Percentiles rank a stretch among this genome's conserved stretches.
Conservation (phyloP, 2,797 vertebrate species). For the Spheniscus humboldti region DNA sequence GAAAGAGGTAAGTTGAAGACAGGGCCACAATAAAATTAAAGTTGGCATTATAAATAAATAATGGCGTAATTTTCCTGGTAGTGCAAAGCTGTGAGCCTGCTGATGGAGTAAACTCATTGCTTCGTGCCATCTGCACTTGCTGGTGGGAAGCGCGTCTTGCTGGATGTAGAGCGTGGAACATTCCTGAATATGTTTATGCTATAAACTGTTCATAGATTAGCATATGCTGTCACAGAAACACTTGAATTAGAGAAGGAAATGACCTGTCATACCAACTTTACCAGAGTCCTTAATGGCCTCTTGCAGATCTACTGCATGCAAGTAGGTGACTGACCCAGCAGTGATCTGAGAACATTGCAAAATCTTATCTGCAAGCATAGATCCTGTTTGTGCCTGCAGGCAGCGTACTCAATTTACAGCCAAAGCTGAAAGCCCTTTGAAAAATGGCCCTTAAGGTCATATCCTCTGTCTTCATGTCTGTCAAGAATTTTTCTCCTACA, state of each 20-base stretch:
- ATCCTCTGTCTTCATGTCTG: neutral
- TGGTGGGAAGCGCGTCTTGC: neutral
- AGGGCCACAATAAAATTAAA: neutral
- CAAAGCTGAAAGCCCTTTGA: conserved; percentile 13
- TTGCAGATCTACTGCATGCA: neutral
- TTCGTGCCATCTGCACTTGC: neutral
- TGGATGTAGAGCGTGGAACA: neutral
- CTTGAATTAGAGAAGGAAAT: conserved; percentile 5
- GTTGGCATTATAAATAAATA: neutral
- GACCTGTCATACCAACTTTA: neutral
- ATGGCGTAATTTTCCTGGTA: neutral
- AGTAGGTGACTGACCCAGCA: neutral
- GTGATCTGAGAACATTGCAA: neutral
- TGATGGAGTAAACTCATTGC: neutral
- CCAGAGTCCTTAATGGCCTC: neutral
- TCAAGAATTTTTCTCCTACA: neutral
- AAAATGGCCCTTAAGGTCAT: neutral
- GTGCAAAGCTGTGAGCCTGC: neutral
- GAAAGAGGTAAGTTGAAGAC: neutral
- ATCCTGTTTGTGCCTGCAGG: neutral
- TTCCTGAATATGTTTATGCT: neutral
- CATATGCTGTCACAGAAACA: neutral
- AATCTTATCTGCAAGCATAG: neutral
- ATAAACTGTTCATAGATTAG: neutral
- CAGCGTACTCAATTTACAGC: neutral